A percentile compares a stretch with the other conserved stretches of the same genome.
phyloP scores from a whole-genome alignment of 2,113 vertebrate genomes.

The Cyprinodon brontotheroides region DNA sequence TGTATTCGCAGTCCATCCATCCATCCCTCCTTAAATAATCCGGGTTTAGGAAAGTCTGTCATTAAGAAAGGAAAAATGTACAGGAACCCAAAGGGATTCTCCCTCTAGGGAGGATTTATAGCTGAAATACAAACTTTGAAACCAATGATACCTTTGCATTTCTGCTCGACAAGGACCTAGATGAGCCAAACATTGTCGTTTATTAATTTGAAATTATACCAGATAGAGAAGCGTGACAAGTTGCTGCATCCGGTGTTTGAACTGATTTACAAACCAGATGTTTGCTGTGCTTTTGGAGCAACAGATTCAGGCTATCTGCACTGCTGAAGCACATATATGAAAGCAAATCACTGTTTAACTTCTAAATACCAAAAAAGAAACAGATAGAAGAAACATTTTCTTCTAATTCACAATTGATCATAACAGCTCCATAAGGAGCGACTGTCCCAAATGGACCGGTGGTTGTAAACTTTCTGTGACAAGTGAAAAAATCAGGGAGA shows the following conservation, averaged over 20 bases:
- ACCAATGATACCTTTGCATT: neutral
- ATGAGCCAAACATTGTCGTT: constrained; percentile 26
- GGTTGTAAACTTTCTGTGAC: constrained; percentile 25
- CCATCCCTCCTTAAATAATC: too few relatives aligned
- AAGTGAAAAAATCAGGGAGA: constrained; percentile 1
- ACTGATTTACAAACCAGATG: constrained; percentile 81
- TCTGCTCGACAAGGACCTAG: neutral
- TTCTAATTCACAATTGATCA: neutral
- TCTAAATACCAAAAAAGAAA: constrained; percentile 29
- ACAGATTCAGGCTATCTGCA: constrained; percentile 54
- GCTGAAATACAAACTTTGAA: neutral
- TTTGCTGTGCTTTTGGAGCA: constrained; percentile 50
- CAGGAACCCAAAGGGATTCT: neutral
- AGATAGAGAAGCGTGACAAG: constrained; percentile 75
- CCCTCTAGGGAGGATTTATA: constrained; percentile 1
- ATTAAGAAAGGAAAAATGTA: too few relatives aligned
- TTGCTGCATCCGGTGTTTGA: constrained; percentile 75
- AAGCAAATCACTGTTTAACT: constrained; percentile 32
- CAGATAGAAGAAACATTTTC: constrained; percentile 3
- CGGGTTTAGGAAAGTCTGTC: too few relatives aligned
- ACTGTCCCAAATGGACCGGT: neutral
- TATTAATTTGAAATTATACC: constrained; percentile 71
- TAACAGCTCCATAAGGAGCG: neutral
- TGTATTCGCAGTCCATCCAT: too few relatives aligned
- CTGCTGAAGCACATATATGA: constrained; percentile 41